Base-by-base conservation (phyloP, 2,113 vertebrate genomes). In the Atrichornis clamosus region DNA sequence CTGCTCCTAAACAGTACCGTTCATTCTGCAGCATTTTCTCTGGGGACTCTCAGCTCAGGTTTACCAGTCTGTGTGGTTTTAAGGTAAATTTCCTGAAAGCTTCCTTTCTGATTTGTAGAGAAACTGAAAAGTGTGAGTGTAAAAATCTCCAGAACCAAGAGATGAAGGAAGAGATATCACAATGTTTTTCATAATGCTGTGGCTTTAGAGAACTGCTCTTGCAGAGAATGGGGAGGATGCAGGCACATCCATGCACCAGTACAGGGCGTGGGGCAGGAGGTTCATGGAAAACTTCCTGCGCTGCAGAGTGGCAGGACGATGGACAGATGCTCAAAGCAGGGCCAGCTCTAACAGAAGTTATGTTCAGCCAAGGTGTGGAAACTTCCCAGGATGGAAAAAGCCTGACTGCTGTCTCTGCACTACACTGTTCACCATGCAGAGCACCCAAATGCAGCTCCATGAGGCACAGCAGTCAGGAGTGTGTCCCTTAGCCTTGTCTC, bases 231-330 rank as follows among this genome's bases (percentile, higher is more conserved):
- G 24, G 22, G 33, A 82, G 44, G 50, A 42, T 6, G 20, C 5
- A 14, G 32, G 30, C 8, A 63, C 32, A 17, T 41, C 13, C 46
- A 15, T 9, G n/a, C 33, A 50, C 23, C 0, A 1, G 20, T 18
- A n/a, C 24, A 23, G 47, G 26, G 27, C 9, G 27, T 0, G 0
- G 39, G 49, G 30, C 63, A 63, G 20, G 16, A 63, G 6, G 20
- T 18, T 74, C 53, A 32, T 12, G 10, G 26, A 50, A 72, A 42
- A 46, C 7, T 9, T 28, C 8, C 23, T 33, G 12, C 21, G 3
- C 13, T 7, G 1, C 20, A 26, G 24, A 79, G 62, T 23, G 16
- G 49, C 41, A 60, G 49, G 37, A 72, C 18, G 14, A 73, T 11
- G 20, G 28, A 23, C 64, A 42, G 44, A 30, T 30, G 33, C 33